These are phyloP conservation scores for Xanthia togata DNA, from an alignment of 2,888 invertebrate genomes.

Conservation along the genomic window DNA sequence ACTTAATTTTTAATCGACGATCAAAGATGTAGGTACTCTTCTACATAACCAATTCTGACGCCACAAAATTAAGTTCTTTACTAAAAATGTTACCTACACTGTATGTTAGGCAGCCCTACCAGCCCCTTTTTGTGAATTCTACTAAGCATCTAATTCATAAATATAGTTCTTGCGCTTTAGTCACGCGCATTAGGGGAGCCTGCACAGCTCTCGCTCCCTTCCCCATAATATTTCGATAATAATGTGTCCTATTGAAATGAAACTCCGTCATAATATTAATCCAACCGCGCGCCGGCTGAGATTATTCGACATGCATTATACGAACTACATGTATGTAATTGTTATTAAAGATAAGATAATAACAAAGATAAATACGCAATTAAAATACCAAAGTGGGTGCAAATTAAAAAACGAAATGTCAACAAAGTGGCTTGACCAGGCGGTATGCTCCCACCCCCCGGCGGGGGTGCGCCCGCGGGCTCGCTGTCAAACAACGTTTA, in stretches of 20 bases:
- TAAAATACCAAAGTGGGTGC: slow-evolving; percentile 71
- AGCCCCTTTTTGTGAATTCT: slow-evolving; percentile 78
- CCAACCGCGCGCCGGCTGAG: slow-evolving; percentile 61
- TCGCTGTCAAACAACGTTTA: slow-evolving; percentile 87
- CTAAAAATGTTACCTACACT: not conserved
- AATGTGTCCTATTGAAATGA: slow-evolving; percentile 81
- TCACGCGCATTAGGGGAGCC: slow-evolving; percentile 81
- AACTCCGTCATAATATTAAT: slow-evolving; percentile 81
- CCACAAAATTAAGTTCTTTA: not conserved
- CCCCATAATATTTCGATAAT: slow-evolving; percentile 79
- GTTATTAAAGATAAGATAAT: slow-evolving; percentile 61
- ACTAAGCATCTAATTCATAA: slow-evolving; percentile 84
- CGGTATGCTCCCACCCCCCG: slow-evolving; percentile 63
- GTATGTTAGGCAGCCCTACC: slow-evolving; percentile 74
- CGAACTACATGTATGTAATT: slow-evolving; percentile 3
- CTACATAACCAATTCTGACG: not conserved
- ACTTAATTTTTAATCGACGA: slow-evolving; percentile 44
- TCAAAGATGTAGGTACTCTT: slow-evolving; percentile 15
- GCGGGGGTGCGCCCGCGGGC: slow-evolving; percentile 66
- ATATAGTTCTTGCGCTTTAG: slow-evolving; percentile 84
- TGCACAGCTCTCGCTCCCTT: slow-evolving; percentile 72
- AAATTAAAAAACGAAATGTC: slow-evolving; percentile 82
- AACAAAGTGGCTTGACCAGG: slow-evolving; percentile 79
- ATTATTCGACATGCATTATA: slow-evolving; percentile 50
- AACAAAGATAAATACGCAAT: slow-evolving; percentile 51